A percentile compares a stretch with the other conserved stretches of the same genome.
Conservation (phyloP, 2,797 vertebrate species). For the Sparus aurata region DNA sequence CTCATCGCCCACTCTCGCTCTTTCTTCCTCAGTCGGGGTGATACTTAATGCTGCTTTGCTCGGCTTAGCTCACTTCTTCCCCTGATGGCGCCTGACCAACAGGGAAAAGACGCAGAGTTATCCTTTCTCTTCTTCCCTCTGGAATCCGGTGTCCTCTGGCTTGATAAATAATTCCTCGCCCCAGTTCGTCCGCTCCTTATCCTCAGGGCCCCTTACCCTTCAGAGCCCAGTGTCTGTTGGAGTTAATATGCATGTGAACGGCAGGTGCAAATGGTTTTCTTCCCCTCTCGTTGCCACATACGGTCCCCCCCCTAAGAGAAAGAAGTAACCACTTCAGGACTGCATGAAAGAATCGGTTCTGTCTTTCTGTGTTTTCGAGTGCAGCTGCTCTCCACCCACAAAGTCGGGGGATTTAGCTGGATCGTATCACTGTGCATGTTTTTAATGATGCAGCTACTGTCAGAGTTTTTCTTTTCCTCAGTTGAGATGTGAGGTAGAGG, state of each 20-base stretch:
- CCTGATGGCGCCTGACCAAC: constrained; percentile 50
- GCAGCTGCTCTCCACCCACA: constrained; percentile 56
- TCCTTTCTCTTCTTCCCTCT: constrained; percentile 22
- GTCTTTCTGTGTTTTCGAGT: constrained; percentile 32
- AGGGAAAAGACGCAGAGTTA: constrained; percentile 33
- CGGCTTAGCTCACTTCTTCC: constrained; percentile 48
- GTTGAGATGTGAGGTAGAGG: constrained; percentile 37
- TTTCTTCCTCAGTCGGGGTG: constrained; percentile 44
- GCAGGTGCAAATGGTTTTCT: constrained; percentile 43
- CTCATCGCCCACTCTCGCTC: constrained; percentile 65
- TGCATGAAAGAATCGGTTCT: constrained; percentile 34
- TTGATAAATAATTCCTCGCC: constrained; percentile 50
- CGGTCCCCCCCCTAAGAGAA: neutral
- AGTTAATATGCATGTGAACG: constrained; percentile 35
- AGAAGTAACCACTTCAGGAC: constrained; percentile 34
- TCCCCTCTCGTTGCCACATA: constrained; percentile 20
- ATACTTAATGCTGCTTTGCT: constrained; percentile 43
- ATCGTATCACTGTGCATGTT: constrained; percentile 47
- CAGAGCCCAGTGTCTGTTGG: constrained; percentile 30
- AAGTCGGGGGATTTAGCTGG: constrained; percentile 56
- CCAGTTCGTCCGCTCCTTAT: constrained; percentile 32
- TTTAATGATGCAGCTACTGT: constrained; percentile 61
- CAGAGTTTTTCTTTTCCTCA: constrained; percentile 31
- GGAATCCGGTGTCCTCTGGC: constrained; percentile 40
- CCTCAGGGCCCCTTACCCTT: constrained; percentile 24